These are phyloP conservation scores for Synergus gifuensis DNA, from an alignment of 2,888 invertebrate species.

Conservation along the genomic window DNA sequence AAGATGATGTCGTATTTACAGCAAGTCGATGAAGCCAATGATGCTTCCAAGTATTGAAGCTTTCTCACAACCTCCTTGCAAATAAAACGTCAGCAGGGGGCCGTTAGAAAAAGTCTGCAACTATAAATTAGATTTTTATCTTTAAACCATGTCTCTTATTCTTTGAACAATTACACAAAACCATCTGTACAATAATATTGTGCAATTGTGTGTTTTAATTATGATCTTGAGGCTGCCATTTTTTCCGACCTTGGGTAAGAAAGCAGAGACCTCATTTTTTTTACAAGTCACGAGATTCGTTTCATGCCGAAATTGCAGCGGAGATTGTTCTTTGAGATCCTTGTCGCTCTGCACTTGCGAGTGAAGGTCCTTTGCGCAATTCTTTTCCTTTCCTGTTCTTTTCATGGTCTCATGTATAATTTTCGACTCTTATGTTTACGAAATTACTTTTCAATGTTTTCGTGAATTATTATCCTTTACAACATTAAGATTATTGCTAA, in stretches of 20 bases:
- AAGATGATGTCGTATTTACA: conserved; percentile 38
- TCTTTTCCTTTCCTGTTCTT: conserved; percentile 40
- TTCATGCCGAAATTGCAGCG: conserved; percentile 33
- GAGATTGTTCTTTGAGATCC: conserved; percentile 36
- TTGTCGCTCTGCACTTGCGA: conserved; percentile 10
- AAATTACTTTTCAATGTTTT: neutral
- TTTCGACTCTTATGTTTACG: neutral
- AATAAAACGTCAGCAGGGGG: conserved; percentile 14
- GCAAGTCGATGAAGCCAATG: conserved; percentile 30
- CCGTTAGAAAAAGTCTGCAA: neutral
- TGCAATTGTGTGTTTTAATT: conserved; percentile 12
- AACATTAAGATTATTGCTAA: neutral
- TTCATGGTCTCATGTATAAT: conserved; percentile 19
- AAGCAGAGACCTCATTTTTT: conserved; percentile 11
- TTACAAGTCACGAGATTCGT: conserved; percentile 31
- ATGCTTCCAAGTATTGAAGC: conserved; percentile 7
- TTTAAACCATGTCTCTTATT: neutral
- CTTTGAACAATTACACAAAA: neutral
- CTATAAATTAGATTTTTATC: neutral
- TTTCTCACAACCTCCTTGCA: conserved; percentile 20
- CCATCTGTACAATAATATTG: neutral
- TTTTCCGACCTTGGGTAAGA: conserved; percentile 24
- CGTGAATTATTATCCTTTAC: neutral
- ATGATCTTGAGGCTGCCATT: conserved; percentile 10
- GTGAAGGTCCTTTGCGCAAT: conserved; percentile 40